Conservation (phyloP, 1,140 invertebrate species). For the Lucilia sericata region DNA sequence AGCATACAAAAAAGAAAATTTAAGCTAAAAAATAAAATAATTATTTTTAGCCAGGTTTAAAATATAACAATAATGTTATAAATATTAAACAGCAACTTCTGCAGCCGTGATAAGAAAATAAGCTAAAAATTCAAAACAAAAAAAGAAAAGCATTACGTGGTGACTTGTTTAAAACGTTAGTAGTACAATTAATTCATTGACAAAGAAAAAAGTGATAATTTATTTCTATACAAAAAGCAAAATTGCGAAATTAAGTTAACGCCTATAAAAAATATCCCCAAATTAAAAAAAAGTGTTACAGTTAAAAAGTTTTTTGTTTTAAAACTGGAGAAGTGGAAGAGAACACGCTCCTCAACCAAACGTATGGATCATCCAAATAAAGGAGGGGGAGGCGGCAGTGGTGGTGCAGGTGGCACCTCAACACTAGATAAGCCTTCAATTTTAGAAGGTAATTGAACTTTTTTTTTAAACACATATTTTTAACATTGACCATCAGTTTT, state of each 20-base stretch:
- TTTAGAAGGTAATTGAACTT: constrained; percentile 60
- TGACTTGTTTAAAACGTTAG: background rate
- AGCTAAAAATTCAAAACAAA: background rate
- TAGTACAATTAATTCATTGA: constrained; percentile 20
- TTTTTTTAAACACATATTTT: background rate
- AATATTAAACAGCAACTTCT: background rate
- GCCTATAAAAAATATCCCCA: background rate
- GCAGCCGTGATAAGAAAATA: background rate
- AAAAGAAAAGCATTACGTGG: constrained; percentile 8
- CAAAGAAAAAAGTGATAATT: constrained; percentile 31
- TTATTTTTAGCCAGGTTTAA: background rate
- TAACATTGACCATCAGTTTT: background rate
- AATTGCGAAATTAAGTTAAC: constrained; percentile 41
- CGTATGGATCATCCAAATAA: constrained; percentile 61
- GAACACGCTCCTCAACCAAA: constrained; percentile 64
- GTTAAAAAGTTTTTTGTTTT: background rate
- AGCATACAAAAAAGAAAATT: background rate
- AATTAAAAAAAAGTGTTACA: background rate
- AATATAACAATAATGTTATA: background rate
- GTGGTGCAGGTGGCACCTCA: constrained; percentile 39
- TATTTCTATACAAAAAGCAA: background rate
- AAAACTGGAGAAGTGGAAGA: constrained; percentile 68
- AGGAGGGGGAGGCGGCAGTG: constrained; percentile 36
- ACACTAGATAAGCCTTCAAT: constrained; percentile 59
- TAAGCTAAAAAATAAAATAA: background rate